Evolutionary conservation across 2,888 invertebrate genomes (phyloP).

Genomic region (Aquatica leii): DNA sequence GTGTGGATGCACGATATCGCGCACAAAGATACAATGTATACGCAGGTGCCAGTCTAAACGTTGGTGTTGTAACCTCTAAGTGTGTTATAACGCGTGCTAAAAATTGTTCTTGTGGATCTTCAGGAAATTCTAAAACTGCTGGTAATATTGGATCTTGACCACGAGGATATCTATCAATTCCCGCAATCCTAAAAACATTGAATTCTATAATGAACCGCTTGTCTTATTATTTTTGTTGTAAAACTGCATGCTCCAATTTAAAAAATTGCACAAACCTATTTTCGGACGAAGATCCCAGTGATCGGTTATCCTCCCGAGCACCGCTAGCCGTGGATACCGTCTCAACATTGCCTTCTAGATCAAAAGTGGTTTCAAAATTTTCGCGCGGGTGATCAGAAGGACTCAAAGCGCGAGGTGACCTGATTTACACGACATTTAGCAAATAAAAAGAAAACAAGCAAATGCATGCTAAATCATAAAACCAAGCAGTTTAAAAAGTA

Average conservation of each 20-base stretch:
- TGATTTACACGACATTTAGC: conserved; percentile 48
- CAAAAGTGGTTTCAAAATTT: conserved; percentile 86
- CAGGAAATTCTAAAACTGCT: conserved; percentile 93
- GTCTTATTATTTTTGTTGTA: not conserved
- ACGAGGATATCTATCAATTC: conserved; percentile 66
- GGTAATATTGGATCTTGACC: conserved; percentile 92
- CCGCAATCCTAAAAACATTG: conserved; percentile 53
- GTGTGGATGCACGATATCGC: conserved; percentile 91
- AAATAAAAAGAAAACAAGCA: conserved; percentile 32
- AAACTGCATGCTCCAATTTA: too few relatives aligned
- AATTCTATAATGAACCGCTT: too few relatives aligned
- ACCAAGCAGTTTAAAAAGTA: not conserved
- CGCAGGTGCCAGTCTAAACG: conserved; percentile 96
- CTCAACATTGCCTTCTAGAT: conserved; percentile 90
- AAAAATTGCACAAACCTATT: conserved; percentile 77
- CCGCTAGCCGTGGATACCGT: conserved; percentile 88
- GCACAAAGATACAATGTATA: conserved; percentile 96
- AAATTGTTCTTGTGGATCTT: conserved; percentile 93
- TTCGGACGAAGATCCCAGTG: conserved; percentile 77
- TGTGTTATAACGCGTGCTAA: conserved; percentile 87
- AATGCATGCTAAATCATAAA: conserved; percentile 14
- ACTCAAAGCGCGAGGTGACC: conserved; percentile 59
- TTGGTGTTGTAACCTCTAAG: conserved; percentile 86
- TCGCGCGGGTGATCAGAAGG: conserved; percentile 68
- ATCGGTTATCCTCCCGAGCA: conserved; percentile 70